Conservation (phyloP, 2,113 vertebrate genomes). For the Eublepharis macularius region DNA sequence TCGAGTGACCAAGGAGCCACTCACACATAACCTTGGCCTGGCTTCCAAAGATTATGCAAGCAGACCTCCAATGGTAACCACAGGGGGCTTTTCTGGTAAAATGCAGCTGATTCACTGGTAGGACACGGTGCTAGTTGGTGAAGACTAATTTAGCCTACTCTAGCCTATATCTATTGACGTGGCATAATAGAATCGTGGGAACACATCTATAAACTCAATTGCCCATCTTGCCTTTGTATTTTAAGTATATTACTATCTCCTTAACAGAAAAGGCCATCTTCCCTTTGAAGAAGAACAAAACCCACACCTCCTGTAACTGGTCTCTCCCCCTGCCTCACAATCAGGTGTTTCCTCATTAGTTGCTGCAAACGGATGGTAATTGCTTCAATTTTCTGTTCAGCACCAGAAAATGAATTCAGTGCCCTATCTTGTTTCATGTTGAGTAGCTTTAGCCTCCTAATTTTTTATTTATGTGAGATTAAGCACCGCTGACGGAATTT, state of each 20-base stretch:
- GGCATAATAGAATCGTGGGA: no score
- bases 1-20: not conserved
- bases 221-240: not conserved
- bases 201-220: no score
- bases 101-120: no score
- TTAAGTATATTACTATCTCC: not conserved
- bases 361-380: conserved; percentile 15
- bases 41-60: not conserved
- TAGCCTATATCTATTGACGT: no score
- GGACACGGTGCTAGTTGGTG: not conserved
- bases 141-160: no score
- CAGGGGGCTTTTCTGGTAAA: no score
- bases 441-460: conserved; percentile 21
- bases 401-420: conserved; percentile 30
- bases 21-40: not conserved
- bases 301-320: not conserved
- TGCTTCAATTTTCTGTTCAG: conserved; percentile 27
- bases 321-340: not conserved
- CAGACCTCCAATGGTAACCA: not conserved
- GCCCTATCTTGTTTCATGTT: conserved; percentile 17
- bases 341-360: conserved; percentile 21
- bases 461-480: conserved; percentile 20
- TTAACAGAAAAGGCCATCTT: not conserved
- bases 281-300: not conserved
- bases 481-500: conserved; percentile 46